Evolutionary conservation across 1,140 invertebrate genomes (phyloP), one percentile per base, ranked within the genome.

Genomic region (Bombus confusus): DNA sequence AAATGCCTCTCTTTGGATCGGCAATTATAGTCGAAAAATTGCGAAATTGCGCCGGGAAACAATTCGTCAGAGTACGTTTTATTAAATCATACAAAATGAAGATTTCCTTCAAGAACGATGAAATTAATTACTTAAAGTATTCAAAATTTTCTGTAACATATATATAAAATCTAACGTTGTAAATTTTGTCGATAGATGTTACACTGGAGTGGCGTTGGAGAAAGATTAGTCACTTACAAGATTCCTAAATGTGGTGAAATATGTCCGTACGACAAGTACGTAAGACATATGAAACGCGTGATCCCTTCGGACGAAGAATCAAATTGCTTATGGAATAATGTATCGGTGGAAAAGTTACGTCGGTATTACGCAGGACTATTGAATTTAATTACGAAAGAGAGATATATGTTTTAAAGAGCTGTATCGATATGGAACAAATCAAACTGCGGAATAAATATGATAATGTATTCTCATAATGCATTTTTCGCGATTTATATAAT

Each of bases 1-100:
- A 95, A 68, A 94, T 96, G 71, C 96, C 96, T 0, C 92, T 92
- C 78, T 96, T 95, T 85, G 95, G 95, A 1, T 93, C 96, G 12
- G 95, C 95, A 1, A 88, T 94, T 12, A 83, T 95, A 62, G 78
- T 95, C 37, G 94, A 95, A 86, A 89, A 95, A 39, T 89, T 90
- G 22, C 87, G 80, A 2, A 57, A 89, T 22, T 25, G 68, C 10
- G 5, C 15, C 10, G 25, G 47, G 0, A n/a, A 85, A 25, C 22
- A 69, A 22, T 90, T 71, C 15, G 77, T 92, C 39, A 34, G 39
- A 69, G 68, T 69, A 69, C 37, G 68, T 69, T 39, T 25, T 10
- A 39, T 13, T 69, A 5, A 28, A 10, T 31, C 34, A 34, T 31
- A 28, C 8, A 31, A 34, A 15, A 66, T 66, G 4, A 66, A 66